Evolutionary conservation across 2,797 vertebrate species (phyloP).

Genomic region (Pangasius mekongensis): DNA sequence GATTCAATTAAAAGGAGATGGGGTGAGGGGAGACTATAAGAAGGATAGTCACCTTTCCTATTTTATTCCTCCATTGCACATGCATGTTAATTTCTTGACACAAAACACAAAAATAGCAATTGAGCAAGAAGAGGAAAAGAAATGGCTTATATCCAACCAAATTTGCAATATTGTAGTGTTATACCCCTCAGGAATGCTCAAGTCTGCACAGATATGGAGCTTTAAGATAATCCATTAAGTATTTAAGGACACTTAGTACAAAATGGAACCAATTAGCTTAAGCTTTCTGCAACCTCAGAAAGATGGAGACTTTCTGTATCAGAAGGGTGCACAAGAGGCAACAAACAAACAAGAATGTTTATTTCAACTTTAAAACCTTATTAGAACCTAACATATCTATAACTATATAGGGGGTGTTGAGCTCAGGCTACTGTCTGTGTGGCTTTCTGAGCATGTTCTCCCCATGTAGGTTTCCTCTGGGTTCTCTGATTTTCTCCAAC

Average conservation of each 20-base stretch:
- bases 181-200: not conserved
- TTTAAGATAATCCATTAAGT: slow-evolving; percentile 13
- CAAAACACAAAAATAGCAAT: not conserved
- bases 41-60: not conserved
- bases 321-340: not conserved
- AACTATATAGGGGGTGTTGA: not conserved
- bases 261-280: slow-evolving; percentile 5
- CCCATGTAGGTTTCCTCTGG: not conserved
- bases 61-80: not conserved
- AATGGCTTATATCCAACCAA: not conserved
- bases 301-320: not conserved
- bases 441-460: not conserved
- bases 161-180: not conserved
- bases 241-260: slow-evolving; percentile 9
- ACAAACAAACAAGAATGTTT: not conserved
- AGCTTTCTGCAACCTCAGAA: not conserved
- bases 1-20: too few relatives aligned
- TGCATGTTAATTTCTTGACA: not conserved
- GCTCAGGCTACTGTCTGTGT: not conserved
- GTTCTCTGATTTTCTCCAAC: not conserved
- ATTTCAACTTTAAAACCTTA: not conserved
- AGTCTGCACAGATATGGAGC: not conserved
- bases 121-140: not conserved
- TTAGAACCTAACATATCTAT: not conserved
- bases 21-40: not conserved